A percentile compares a stretch with the other conserved stretches of the same genome.
phyloP scores from a whole-genome alignment of 1,140 invertebrate genomes.

The Mizuhopecten yessoensis region DNA sequence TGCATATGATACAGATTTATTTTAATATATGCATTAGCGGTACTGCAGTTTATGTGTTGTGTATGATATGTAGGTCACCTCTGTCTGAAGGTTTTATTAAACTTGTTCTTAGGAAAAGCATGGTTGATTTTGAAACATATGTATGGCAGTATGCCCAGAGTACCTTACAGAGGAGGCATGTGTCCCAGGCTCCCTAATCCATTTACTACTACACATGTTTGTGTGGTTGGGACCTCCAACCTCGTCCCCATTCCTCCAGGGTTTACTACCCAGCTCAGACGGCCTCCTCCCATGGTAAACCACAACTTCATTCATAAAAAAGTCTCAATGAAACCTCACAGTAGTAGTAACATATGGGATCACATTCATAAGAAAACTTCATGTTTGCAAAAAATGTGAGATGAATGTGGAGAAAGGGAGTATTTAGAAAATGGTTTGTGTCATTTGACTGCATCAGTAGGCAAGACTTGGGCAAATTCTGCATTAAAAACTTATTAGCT shows the following conservation, averaged over 20 bases:
- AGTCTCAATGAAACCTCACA: background rate
- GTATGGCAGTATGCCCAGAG: conserved; percentile 19
- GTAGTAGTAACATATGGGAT: conserved; percentile 38
- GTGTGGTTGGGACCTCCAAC: conserved; percentile 9
- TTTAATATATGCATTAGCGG: too few species aligned
- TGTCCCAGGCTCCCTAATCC: conserved; percentile 1
- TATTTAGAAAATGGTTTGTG: conserved; percentile 16
- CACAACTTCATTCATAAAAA: conserved; percentile 39
- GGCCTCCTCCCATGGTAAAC: background rate
- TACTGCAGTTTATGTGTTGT: too few species aligned
- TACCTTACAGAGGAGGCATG: background rate
- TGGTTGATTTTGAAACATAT: conserved; percentile 39
- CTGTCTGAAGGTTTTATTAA: background rate
- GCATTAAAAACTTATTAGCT: conserved; percentile 39
- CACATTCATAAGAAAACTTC: conserved; percentile 26
- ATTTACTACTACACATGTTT: conserved; percentile 12
- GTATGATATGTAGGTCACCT: background rate
- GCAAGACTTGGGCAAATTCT: conserved; percentile 3
- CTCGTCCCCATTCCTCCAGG: conserved; percentile 11
- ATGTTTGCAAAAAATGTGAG: conserved; percentile 34
- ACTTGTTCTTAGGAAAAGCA: background rate
- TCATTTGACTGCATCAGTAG: background rate
- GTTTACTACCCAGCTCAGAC: conserved; percentile 3
- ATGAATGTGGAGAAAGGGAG: background rate
- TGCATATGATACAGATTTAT: too few species aligned